These are phyloP conservation scores for Herpetotheres cachinnans DNA, from an alignment of 2,113 vertebrate species.

Conservation along the genomic window DNA sequence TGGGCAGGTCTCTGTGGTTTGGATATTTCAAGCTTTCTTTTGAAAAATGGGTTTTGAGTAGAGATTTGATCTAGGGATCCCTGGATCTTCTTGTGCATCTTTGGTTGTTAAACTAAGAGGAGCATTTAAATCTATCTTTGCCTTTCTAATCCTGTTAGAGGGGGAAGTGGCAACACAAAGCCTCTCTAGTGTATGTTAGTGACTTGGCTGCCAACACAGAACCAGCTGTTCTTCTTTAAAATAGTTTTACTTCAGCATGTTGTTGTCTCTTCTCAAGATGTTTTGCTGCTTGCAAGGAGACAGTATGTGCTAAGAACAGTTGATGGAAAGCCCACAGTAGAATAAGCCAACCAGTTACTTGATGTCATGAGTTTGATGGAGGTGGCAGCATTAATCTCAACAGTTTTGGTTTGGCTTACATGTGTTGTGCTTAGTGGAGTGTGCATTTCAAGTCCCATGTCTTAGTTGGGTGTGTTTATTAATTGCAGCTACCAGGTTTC, in stretches of 20 bases:
- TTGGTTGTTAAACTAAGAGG: not conserved
- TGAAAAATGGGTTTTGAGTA: not conserved
- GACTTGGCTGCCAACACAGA: not conserved
- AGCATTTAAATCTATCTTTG: slow-evolving; percentile 11
- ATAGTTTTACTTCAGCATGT: not conserved
- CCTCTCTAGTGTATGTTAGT: not conserved
- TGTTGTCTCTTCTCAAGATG: not conserved
- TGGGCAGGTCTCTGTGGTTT: not conserved
- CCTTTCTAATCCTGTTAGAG: slow-evolving; percentile 12
- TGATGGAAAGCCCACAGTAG: not conserved
- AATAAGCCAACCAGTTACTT: not conserved
- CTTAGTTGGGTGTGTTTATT: not conserved
- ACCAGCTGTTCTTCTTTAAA: slow-evolving; percentile 8
- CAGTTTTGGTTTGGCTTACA: not conserved
- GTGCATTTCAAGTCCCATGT: not conserved
- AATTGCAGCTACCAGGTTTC: not conserved
- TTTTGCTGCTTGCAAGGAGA: not conserved
- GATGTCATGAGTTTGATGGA: not conserved
- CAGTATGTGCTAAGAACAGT: not conserved
- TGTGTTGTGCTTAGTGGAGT: not conserved
- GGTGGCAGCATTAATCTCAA: not conserved
- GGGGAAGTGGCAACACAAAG: not conserved
- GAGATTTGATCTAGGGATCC: not conserved
- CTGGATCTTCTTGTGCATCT: not conserved
- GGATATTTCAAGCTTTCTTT: not conserved